Conservation (phyloP, 2,888 invertebrate species). For the Caenorhabditis zanzibari region DNA sequence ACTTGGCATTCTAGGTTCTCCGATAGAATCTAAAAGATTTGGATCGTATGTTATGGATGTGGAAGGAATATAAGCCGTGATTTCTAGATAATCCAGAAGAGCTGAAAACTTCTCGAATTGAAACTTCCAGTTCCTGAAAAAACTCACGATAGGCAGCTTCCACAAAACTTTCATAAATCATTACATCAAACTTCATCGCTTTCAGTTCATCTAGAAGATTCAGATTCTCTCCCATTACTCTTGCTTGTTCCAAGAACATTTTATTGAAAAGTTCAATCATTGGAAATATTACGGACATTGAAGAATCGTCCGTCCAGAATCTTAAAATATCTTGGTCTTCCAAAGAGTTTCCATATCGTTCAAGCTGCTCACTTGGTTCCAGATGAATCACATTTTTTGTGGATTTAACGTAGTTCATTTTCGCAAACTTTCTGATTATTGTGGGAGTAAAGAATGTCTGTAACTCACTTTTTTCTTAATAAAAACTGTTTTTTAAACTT, state of each 20-base stretch:
- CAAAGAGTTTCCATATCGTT: slow-evolving; percentile 2
- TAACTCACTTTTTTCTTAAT: background rate
- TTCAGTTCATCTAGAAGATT: slow-evolving; percentile 30
- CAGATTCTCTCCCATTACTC: slow-evolving; percentile 4
- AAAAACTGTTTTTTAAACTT: background rate
- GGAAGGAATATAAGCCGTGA: slow-evolving; percentile 19
- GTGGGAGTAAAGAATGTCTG: slow-evolving; percentile 39
- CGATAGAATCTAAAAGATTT: slow-evolving; percentile 6
- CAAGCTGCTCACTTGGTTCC: slow-evolving; percentile 23
- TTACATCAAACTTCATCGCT: slow-evolving; percentile 32
- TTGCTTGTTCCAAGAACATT: slow-evolving; percentile 9
- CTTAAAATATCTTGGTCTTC: background rate
- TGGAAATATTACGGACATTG: slow-evolving; percentile 8
- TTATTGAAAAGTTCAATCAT: slow-evolving; percentile 3
- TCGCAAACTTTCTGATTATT: slow-evolving; percentile 10
- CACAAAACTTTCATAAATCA: slow-evolving; percentile 38
- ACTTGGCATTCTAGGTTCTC: slow-evolving; percentile 45
- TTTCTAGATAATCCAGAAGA: slow-evolving; percentile 34
- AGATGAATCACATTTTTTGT: slow-evolving; percentile 30
- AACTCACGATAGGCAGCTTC: slow-evolving; percentile 24
- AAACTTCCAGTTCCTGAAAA: background rate
- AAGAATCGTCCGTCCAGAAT: background rate
- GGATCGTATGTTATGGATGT: slow-evolving; percentile 16
- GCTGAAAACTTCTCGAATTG: background rate
- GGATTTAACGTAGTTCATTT: slow-evolving; percentile 8